phyloP scores from a whole-genome alignment of 2,797 vertebrate species.

The Neosilurus mollespiculum region DNA sequence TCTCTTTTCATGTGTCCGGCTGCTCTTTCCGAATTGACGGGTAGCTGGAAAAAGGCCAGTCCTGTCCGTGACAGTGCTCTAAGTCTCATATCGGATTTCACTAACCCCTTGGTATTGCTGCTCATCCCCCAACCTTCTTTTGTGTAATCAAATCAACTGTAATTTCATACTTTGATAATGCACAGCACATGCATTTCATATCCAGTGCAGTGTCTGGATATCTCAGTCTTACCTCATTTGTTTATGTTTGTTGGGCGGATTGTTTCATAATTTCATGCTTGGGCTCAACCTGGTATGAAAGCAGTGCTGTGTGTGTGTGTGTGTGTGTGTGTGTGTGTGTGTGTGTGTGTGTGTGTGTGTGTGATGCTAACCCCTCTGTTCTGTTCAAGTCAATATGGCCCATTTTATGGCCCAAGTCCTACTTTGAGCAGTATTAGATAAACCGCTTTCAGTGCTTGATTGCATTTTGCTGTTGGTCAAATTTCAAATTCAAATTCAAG shows the following conservation, averaged over 20 bases:
- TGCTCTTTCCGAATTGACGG: conserved; percentile 42
- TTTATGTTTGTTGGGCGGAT: conserved; percentile 12
- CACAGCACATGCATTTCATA: conserved; percentile 14
- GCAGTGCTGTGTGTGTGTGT: background rate
- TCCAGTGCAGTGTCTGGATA: conserved; percentile 21
- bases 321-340: background rate
- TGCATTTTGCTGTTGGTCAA: background rate
- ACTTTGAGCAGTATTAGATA: background rate
- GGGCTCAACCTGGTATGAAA: background rate
- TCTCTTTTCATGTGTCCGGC: conserved; percentile 25
- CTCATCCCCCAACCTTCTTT: conserved; percentile 22
- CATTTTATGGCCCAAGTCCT: background rate
- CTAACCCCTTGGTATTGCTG: conserved; percentile 12
- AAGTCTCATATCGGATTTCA: conserved; percentile 48
- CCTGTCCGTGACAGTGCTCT: conserved; percentile 17
- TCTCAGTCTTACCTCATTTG: background rate
- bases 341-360: background rate
- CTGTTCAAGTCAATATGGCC: background rate
- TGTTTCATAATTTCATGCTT: background rate
- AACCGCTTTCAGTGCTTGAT: background rate
- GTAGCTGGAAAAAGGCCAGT: conserved; percentile 45
- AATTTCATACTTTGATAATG: conserved; percentile 46
- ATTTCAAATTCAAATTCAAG: background rate
- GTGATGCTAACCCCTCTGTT: background rate
- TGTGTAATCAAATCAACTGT: conserved; percentile 47